A percentile compares a stretch with the other conserved stretches of the same genome.
phyloP scores from a whole-genome alignment of 1,140 invertebrate genomes.

The Varroa destructor region DNA sequence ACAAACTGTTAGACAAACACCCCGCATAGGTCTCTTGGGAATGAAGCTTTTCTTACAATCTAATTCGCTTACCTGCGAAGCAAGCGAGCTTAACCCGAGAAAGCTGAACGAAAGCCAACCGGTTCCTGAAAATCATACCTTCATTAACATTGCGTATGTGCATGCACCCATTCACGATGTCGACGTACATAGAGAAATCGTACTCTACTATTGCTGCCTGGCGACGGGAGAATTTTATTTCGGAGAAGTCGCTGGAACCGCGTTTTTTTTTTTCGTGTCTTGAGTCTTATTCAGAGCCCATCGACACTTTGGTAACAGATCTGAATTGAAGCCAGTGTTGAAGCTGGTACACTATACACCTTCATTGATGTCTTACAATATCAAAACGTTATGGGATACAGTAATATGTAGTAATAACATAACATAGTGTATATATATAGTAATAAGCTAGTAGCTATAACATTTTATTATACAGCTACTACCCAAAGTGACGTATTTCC shows the following conservation, averaged over 20 bases:
- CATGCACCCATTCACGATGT: background rate
- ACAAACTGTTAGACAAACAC: too few relatives aligned
- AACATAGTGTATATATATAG: too few relatives aligned
- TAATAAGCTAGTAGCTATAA: too few relatives aligned
- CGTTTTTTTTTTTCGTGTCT: background rate
- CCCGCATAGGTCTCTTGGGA: too few relatives aligned
- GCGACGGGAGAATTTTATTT: background rate
- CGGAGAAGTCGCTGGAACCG: background rate
- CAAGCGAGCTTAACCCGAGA: slow-evolving; percentile 33
- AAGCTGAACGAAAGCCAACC: slow-evolving; percentile 29
- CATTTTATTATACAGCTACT: background rate
- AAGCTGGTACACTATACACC: too few relatives aligned
- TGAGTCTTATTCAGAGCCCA: background rate
- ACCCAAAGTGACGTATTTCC: slow-evolving; percentile 33
- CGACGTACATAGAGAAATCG: background rate
- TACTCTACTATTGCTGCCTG: background rate
- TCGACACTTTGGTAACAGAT: too few relatives aligned
- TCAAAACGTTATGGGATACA: too few relatives aligned
- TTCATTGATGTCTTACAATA: too few relatives aligned
- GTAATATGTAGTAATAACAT: too few relatives aligned
- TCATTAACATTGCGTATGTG: background rate
- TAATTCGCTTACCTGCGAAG: slow-evolving; percentile 30
- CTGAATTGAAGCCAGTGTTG: too few relatives aligned
- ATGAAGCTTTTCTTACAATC: too few relatives aligned
- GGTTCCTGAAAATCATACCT: slow-evolving; percentile 27